Evolutionary conservation across 2,113 vertebrate genomes (phyloP).

Genomic region (Rhombomys opimus): DNA sequence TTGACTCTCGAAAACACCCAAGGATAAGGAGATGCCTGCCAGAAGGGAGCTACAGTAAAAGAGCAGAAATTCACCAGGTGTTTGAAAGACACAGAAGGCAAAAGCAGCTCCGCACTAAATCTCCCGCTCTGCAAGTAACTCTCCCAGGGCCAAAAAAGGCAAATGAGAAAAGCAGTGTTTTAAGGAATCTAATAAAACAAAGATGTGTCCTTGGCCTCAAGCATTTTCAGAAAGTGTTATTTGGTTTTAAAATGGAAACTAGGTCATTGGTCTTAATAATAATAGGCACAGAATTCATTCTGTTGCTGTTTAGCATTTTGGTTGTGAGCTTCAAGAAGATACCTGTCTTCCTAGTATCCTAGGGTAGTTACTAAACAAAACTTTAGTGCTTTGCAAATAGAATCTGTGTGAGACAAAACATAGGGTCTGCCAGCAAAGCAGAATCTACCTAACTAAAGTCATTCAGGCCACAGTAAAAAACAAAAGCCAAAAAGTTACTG

Average conservation of each 20-base stretch:
- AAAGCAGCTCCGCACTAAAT: not conserved
- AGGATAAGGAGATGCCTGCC: not conserved
- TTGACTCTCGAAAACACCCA: not conserved
- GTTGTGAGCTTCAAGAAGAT: not conserved
- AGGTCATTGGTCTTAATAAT: not conserved
- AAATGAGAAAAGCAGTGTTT: not conserved
- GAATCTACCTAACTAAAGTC: not conserved
- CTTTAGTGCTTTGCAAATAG: not conserved
- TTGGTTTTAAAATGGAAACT: constrained; percentile 21
- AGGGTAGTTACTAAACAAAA: not conserved
- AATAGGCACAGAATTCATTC: not conserved
- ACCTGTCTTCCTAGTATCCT: not conserved
- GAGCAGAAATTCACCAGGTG: not conserved
- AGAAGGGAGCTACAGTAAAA: not conserved
- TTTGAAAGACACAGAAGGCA: not conserved
- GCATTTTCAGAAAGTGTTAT: constrained; percentile 19
- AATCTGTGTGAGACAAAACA: not conserved
- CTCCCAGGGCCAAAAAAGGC: constrained; percentile 5
- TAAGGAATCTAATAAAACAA: constrained; percentile 24
- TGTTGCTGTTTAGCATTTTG: not conserved
- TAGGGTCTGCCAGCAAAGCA: not conserved
- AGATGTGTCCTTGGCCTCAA: not conserved
- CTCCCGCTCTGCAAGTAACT: not conserved
- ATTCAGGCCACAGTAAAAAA: not conserved
- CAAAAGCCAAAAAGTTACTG: not conserved